These are phyloP conservation scores for Psilanteris sp. DNA, from an alignment of 1,140 invertebrate genomes.

Conservation along the genomic window DNA sequence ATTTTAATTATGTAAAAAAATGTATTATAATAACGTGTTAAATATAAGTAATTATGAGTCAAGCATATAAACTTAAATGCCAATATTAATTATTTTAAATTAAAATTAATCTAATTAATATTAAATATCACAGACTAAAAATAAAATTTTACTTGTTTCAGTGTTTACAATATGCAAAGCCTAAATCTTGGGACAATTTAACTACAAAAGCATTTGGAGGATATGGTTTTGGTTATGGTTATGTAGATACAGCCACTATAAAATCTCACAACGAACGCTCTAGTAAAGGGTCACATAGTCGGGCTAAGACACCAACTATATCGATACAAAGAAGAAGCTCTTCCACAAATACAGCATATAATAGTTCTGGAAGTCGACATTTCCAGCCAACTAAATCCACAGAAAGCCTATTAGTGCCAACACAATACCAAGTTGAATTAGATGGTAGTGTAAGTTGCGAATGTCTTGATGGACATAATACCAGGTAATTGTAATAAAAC, in stretches of 20 bases:
- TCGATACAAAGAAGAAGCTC: slow-evolving; percentile 76
- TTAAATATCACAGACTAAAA: no score
- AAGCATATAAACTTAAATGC: no score
- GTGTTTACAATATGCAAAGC: slow-evolving; percentile 85
- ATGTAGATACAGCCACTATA: slow-evolving; percentile 84
- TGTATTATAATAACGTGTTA: no score
- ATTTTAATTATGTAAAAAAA: no score
- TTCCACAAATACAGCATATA: slow-evolving; percentile 71
- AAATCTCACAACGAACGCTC: slow-evolving; percentile 81
- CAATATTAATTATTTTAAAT: no score
- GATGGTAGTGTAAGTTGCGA: slow-evolving; percentile 84
- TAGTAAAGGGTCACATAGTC: slow-evolving; percentile 75
- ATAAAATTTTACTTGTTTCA: slow-evolving; percentile 6
- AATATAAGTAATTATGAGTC: no score
- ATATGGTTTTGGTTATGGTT: slow-evolving; percentile 91
- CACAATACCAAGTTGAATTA: slow-evolving; percentile 81
- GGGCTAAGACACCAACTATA: slow-evolving; percentile 80
- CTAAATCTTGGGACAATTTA: slow-evolving; percentile 93
- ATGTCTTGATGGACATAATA: slow-evolving; percentile 80
- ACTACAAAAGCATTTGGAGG: slow-evolving; percentile 90
- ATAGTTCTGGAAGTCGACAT: slow-evolving; percentile 78
- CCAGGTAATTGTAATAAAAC: slow-evolving; percentile 24
- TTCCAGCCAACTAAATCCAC: slow-evolving; percentile 87
- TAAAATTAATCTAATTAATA: no score
- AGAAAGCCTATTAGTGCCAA: slow-evolving; percentile 85